These are phyloP conservation scores for Clarias pachynema DNA, from an alignment of 2,797 vertebrate species.

Conservation along the genomic window DNA sequence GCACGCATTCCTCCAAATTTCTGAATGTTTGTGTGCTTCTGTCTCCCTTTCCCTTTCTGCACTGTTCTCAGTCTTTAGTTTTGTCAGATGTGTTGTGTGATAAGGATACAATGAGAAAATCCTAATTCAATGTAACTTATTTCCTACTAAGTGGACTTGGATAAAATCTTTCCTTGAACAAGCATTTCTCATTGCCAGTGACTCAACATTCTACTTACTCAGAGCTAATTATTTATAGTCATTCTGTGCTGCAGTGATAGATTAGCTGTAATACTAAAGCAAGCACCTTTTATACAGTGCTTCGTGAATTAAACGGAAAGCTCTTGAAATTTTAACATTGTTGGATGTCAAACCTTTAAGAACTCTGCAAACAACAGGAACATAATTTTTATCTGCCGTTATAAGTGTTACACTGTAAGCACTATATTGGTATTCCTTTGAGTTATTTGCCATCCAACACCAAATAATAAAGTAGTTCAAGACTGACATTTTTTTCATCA, in stretches of 20 bases:
- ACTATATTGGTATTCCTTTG: not conserved
- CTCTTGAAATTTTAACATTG: not conserved
- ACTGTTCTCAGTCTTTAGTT: slow-evolving; percentile 19
- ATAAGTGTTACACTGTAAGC: not conserved
- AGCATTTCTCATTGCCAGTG: not conserved
- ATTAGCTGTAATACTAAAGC: slow-evolving; percentile 21
- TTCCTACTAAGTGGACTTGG: slow-evolving; percentile 8
- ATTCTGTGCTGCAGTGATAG: not conserved
- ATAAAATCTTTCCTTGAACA: not conserved
- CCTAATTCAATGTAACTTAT: not conserved
- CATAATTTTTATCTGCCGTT: not conserved
- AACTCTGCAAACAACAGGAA: not conserved
- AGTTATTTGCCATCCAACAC: too few relatives aligned
- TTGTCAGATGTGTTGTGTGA: slow-evolving; percentile 25
- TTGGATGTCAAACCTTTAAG: not conserved
- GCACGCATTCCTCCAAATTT: not conserved
- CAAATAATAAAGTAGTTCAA: too few relatives aligned
- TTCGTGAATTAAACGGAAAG: not conserved
- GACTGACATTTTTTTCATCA: not conserved
- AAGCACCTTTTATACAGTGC: not conserved
- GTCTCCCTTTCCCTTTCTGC: slow-evolving; percentile 30
- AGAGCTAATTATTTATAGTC: not conserved
- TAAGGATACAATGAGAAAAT: slow-evolving; percentile 16
- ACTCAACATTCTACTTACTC: not conserved
- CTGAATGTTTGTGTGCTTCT: not conserved